Evolutionary conservation across 2,797 vertebrate species (phyloP).

Genomic region (Yasuhikotakia modesta): DNA sequence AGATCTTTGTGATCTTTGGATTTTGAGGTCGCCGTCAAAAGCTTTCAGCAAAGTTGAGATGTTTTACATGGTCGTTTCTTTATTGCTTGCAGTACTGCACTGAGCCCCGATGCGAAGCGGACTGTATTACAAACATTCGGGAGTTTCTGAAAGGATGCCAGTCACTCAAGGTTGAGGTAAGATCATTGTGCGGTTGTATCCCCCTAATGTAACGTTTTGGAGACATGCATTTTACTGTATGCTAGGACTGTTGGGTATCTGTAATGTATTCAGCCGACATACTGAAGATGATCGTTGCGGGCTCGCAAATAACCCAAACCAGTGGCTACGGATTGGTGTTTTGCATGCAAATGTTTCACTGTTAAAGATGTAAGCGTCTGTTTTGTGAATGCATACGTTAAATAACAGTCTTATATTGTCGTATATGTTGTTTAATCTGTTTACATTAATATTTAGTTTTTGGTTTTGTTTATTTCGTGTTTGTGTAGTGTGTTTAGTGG

Average conservation of each 20-base stretch:
- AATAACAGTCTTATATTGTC: not conserved
- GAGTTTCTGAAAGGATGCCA: conserved; percentile 91
- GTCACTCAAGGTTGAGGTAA: conserved; percentile 91
- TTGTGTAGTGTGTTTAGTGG: not conserved
- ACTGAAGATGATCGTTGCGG: not conserved
- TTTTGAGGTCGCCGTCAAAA: not conserved
- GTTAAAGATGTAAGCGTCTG: not conserved
- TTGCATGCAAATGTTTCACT: not conserved
- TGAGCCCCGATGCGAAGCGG: conserved; percentile 89
- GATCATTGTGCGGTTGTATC: conserved; percentile 53
- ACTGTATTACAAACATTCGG: conserved; percentile 87
- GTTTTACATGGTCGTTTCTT: conserved; percentile 53
- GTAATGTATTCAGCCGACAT: not conserved
- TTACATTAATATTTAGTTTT: not conserved
- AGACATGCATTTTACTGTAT: not conserved
- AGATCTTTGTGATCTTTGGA: conserved; percentile 12
- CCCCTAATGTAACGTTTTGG: not conserved
- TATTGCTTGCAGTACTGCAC: conserved; percentile 79
- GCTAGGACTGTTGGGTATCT: not conserved
- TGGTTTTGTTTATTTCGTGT: not conserved
- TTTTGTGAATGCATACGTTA: not conserved
- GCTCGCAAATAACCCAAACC: not conserved
- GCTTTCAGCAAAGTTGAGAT: conserved; percentile 43
- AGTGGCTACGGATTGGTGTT: not conserved
- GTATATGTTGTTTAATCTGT: not conserved